Conservation (phyloP, 2,113 vertebrate species). For the Onychostruthus taczanowskii region DNA sequence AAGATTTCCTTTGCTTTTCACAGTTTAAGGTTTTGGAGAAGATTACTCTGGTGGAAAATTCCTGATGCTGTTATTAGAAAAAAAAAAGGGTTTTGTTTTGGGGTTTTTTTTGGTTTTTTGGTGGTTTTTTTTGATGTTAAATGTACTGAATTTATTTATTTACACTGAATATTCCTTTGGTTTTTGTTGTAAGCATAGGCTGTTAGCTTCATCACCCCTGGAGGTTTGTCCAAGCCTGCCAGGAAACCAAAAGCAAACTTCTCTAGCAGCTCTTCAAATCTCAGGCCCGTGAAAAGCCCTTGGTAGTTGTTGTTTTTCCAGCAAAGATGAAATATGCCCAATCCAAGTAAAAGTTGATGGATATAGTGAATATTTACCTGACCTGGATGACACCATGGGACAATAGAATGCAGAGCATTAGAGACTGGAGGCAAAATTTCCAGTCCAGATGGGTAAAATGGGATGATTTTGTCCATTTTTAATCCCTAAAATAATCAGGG, state of each 20-base stretch:
- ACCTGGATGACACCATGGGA: rapidly evolving
- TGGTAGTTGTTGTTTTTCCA: not conserved
- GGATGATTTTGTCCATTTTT: not conserved
- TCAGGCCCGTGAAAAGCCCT: not conserved
- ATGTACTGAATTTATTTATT: not conserved
- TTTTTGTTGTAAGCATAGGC: not conserved
- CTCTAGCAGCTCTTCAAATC: not conserved
- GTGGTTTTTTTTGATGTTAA: not conserved
- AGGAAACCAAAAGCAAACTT: not conserved
- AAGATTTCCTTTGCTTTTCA: not conserved
- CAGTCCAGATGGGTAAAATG: not conserved
- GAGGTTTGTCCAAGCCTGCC: not conserved
- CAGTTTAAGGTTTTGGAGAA: not conserved
- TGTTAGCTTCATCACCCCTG: not conserved
- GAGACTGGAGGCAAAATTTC: not conserved
- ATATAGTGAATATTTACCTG: not conserved
- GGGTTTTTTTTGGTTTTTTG: too few relatives aligned
- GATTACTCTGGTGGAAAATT: not conserved
- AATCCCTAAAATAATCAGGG: not conserved
- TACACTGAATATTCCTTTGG: not conserved
- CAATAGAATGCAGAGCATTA: not conserved
- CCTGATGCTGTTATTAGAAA: not conserved
- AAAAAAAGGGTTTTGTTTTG: not conserved
- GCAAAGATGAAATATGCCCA: not conserved
- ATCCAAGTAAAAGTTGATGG: not conserved